Percentiles rank a stretch among this genome's conserved stretches.
phyloP scores from a whole-genome alignment of 2,797 vertebrate species.

The Dallia pectoralis region DNA sequence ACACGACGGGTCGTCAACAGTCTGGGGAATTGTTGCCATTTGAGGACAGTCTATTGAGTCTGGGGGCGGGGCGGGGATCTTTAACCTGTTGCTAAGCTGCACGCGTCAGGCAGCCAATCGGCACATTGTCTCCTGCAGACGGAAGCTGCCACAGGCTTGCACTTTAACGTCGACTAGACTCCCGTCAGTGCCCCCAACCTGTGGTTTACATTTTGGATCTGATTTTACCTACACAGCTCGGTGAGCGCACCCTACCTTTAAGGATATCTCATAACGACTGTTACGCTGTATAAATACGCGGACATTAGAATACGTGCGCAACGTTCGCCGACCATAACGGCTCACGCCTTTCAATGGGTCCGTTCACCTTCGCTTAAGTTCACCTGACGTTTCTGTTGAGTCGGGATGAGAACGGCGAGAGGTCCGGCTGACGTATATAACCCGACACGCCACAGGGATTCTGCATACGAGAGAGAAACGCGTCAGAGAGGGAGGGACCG shows the following conservation, averaged over 20 bases:
- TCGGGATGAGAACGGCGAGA: conserved; percentile 59
- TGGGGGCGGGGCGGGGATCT: conserved; percentile 20
- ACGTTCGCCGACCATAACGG: conserved; percentile 73
- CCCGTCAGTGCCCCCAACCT: conserved; percentile 72
- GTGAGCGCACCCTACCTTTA: conserved; percentile 85
- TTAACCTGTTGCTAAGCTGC: conserved; percentile 73
- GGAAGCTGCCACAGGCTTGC: conserved; percentile 83
- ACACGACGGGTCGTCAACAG: conserved; percentile 40
- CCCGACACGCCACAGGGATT: conserved; percentile 26
- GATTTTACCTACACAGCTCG: conserved; percentile 74
- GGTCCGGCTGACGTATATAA: conserved; percentile 65
- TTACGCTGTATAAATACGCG: conserved; percentile 65
- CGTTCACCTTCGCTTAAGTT: conserved; percentile 53
- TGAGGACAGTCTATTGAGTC: conserved; percentile 35
- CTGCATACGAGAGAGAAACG: conserved; percentile 40
- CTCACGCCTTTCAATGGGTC: conserved; percentile 58
- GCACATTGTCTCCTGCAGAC: conserved; percentile 69
- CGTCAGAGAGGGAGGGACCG: conserved; percentile 6
- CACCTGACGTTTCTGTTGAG: conserved; percentile 58
- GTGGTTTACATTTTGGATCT: conserved; percentile 80
- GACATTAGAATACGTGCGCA: conserved; percentile 71
- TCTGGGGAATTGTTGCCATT: conserved; percentile 36
- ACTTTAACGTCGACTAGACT: conserved; percentile 79
- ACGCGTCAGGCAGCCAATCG: conserved; percentile 48
- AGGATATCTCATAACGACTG: conserved; percentile 82